Base-by-base conservation (phyloP, 2,797 vertebrate genomes). In the Masticophis lateralis region DNA sequence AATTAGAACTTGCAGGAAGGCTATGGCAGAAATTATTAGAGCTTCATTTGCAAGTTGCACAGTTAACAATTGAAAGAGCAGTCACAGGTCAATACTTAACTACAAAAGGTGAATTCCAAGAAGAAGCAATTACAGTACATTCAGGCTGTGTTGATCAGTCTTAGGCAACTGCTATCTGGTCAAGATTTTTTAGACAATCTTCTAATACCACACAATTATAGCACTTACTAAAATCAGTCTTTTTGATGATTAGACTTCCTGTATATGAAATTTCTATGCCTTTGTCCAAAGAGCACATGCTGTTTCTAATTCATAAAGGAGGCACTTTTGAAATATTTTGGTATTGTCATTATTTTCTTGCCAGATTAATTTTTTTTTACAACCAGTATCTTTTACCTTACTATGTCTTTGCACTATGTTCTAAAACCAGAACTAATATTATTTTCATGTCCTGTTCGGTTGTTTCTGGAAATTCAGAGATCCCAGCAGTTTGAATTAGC, bases 51-150 rank as follows among this genome's bases (percentile, higher is more conserved):
- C 93, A 95, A 95, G 83, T 96, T 94, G 95, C 16, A 94, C 86
- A 96, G 93, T 95, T 97, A 95, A 96, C 95, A 95, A 93, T 90
- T 94, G 89, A 96, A 96, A 96, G 22, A 94, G 93, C 69, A 95
- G 91, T 94, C 93, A 92, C 28, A 95, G 96, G 94, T 94, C 55
- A 12, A 10, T 66, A 92, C 92, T 95, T 95, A 96, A 95, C 94
- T 93, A 97, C 95, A 95, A 96, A 97, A 97, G 95, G 92, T 92
- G 92, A 94, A 96, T 96, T 97, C 92, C 93, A 96, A 96, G 95
- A 93, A 97, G 94, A 96, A 96, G 97, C 97, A 97, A 96, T 95
- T 96, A 96, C 96, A 97, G 96, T 97, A 97, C 94, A 94, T 95
- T 96, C 95, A 96, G 96, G 94, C 90, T 92, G 93, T 86, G 94